A percentile compares a stretch with the other conserved stretches of the same genome.
Conservation (phyloP, 2,113 vertebrate species). For the Toxostoma redivivum region DNA sequence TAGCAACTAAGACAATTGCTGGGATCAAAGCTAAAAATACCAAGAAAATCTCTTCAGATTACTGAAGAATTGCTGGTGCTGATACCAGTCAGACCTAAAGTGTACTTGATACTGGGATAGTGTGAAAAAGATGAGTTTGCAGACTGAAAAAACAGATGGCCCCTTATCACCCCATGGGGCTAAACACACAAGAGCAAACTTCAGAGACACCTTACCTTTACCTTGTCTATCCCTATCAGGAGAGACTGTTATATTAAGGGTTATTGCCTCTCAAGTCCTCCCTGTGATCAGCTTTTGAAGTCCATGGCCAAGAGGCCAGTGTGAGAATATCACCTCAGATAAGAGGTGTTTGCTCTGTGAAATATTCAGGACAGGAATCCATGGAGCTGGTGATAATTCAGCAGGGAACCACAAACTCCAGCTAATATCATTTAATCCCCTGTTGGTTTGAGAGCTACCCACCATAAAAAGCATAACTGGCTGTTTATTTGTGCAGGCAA, state of each 20-base stretch:
- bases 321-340: conserved; percentile 71
- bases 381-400: conserved; percentile 52
- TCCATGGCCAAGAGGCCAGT: conserved; percentile 74
- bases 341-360: conserved; percentile 74
- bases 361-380: conserved; percentile 54
- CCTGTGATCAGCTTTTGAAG: conserved; percentile 75
- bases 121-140: conserved; percentile 69
- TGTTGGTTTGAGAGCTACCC: conserved; percentile 68
- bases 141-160: conserved; percentile 76
- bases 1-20: background rate
- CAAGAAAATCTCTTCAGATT: conserved; percentile 21
- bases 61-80: background rate
- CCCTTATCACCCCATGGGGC: conserved; percentile 76
- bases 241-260: conserved; percentile 65
- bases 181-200: conserved; percentile 77
- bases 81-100: conserved; percentile 36
- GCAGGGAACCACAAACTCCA: conserved; percentile 66
- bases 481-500: conserved; percentile 67
- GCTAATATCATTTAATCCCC: conserved; percentile 71
- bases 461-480: conserved; percentile 72
- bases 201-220: conserved; percentile 73
- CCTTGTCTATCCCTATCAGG: conserved; percentile 65
- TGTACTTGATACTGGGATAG: conserved; percentile 60
- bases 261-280: conserved; percentile 71
- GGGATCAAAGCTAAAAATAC: conserved; percentile 51